Evolutionary conservation across 2,888 invertebrate genomes (phyloP), one percentile per base, ranked within the genome.

Genomic region (Dynastes tityus): DNA sequence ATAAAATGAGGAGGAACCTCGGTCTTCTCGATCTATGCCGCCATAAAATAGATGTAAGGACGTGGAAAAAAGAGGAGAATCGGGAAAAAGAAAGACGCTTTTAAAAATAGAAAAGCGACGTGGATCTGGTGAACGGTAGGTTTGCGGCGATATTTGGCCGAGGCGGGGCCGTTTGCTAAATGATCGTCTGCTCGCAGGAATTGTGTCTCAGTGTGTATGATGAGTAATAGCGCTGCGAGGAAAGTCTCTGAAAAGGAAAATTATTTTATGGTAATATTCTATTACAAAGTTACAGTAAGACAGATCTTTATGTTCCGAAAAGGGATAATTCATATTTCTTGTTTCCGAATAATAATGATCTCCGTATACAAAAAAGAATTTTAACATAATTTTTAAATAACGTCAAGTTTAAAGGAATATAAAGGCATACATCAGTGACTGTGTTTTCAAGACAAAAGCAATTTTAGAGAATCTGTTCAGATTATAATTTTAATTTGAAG

Each of bases 161-260:
- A 84, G 87, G 85, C 86, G 86, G 87, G 87, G 88, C 88, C 85
- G 88, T 87, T 83, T 89, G 93, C 93, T 95, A 95, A 91, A 95
- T 95, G 91, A 93, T 95, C 87, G 95, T 95, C 90, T 95, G 95
- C 91, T 95, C 95, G 90, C 95, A 94, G 90, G 95, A 95, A 89
- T 95, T 95, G 90, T 95, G 94, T 86, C 95, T 92, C 86, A 95
- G 91, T 88, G 94, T 94, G 88, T 94, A 94, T 88, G 95, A 94
- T 85, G 95, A 95, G 91, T 95, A 95, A 92, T 95, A 95, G 84
- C 94, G 93, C 86, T 92, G 90, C 84, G 95, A 94, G 86, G 94
- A 93, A 89, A 94, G 94, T 92, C 92, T 92, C 93, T 95, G 95
- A 71, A 78, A 78, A 73, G 53, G 51, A 78, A 78, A 78, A 65